A percentile compares a stretch with the other conserved stretches of the same genome.
phyloP scores from a whole-genome alignment of 2,797 vertebrate species.

The Pristis pectinata region DNA sequence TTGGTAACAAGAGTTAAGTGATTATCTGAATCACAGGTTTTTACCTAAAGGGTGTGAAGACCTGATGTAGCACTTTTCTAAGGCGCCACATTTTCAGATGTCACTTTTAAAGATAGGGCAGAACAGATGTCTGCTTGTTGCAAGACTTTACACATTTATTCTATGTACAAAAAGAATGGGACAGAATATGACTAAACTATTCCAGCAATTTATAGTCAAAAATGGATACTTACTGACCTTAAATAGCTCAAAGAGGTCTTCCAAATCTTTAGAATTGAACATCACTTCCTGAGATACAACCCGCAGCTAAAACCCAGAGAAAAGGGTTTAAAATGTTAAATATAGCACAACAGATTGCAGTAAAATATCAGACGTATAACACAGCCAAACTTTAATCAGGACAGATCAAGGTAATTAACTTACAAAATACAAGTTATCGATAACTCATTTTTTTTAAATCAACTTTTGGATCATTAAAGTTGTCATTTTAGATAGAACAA shows the following conservation, averaged over 20 bases:
- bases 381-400: background rate
- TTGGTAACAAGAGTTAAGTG: constrained; percentile 1
- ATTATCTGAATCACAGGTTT: background rate
- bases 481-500: background rate
- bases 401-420: background rate
- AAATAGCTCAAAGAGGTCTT: constrained; percentile 85
- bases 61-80: background rate
- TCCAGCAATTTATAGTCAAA: background rate
- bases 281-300: constrained; percentile 88
- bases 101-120: background rate
- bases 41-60: background rate
- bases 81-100: background rate
- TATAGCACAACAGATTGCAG: background rate
- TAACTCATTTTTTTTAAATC: too few species aligned
- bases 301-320: constrained; percentile 67
- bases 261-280: constrained; percentile 71
- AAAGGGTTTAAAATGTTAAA: constrained; percentile 13
- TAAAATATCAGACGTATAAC: background rate
- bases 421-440: background rate
- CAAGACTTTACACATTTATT: background rate
- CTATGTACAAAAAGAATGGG: background rate
- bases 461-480: background rate
- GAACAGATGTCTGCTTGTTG: background rate
- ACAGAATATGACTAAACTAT: too few species aligned
- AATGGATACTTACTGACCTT: constrained; percentile 67